Conservation (phyloP, 2,113 vertebrate species). For the Eidolon helvum region DNA sequence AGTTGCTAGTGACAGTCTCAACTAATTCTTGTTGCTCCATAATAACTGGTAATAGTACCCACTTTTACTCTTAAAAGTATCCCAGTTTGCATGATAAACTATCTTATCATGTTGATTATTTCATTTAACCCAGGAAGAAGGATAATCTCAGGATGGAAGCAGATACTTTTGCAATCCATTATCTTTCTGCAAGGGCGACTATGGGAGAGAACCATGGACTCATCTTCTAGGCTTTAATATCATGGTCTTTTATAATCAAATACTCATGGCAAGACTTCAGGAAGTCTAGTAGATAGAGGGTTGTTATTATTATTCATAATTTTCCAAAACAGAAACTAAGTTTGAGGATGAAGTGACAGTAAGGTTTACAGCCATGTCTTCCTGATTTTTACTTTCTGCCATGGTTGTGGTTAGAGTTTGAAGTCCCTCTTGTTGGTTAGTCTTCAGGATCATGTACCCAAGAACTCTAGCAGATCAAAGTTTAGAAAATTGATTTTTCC, state of each 20-base stretch:
- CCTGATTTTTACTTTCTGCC: neutral
- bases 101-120: neutral
- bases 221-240: neutral
- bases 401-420: rapidly evolving
- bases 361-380: neutral
- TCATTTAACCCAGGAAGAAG: neutral
- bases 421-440: neutral
- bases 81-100: neutral
- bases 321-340: neutral
- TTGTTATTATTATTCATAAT: neutral
- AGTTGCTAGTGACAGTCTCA: neutral
- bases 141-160: no score
- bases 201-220: neutral
- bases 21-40: neutral
- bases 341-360: neutral
- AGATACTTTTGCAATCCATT: neutral
- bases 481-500: neutral
- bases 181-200: neutral
- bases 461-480: neutral
- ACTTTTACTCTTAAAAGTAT: neutral
- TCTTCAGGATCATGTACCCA: neutral
- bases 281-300: rapidly evolving
- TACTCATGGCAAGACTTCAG: neutral
- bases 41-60: neutral
- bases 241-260: neutral